A percentile compares a stretch with the other conserved stretches of the same genome.
Conservation (phyloP, 2,113 vertebrate species). For the Numida meleagris region DNA sequence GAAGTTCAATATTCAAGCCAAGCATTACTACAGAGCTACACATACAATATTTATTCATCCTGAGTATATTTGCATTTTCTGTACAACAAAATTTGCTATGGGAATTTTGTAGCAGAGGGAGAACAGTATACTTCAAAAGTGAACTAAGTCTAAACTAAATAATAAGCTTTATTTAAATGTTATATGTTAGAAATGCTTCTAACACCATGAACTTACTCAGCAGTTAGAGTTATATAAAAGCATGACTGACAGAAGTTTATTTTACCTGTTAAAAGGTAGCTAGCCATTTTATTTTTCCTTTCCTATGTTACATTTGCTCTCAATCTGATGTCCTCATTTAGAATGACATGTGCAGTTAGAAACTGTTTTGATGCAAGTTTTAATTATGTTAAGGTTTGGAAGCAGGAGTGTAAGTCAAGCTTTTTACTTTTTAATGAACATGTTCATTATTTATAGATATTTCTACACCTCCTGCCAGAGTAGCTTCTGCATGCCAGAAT, state of each 20-base stretch:
- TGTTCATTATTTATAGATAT: background rate
- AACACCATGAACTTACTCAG: background rate
- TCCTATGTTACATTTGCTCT: background rate
- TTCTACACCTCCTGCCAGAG: background rate
- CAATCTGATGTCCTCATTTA: background rate
- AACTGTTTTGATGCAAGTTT: background rate
- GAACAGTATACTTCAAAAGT: background rate
- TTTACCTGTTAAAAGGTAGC: background rate
- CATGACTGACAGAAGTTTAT: background rate
- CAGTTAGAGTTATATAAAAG: background rate
- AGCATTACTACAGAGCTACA: background rate
- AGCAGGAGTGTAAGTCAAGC: background rate
- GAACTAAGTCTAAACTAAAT: background rate
- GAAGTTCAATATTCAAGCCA: background rate
- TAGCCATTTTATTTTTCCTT: background rate
- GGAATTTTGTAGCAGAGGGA: background rate
- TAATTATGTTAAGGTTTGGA: conserved; percentile 4
- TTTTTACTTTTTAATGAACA: conserved; percentile 9
- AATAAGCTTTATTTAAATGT: background rate
- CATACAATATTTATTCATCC: background rate
- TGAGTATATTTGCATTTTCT: background rate
- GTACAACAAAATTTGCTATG: background rate
- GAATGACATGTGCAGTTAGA: background rate
- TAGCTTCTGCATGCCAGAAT: background rate
- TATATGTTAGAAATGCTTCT: background rate